Conservation (phyloP, 2,888 invertebrate genomes). For the Orthosia incerta region DNA sequence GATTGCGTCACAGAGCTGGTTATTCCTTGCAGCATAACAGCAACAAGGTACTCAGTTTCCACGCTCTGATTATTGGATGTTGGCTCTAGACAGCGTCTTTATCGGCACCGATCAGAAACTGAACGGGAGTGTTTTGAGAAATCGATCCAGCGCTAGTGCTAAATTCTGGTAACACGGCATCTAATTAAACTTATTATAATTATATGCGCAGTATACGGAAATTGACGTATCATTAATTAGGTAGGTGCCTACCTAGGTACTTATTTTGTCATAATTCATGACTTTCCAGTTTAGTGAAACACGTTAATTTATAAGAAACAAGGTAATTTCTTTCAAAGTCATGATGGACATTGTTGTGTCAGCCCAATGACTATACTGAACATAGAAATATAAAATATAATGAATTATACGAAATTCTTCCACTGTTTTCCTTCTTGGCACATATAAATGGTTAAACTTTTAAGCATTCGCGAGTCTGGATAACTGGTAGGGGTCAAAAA, state of each 20-base stretch:
- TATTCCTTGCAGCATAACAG: constrained; percentile 75
- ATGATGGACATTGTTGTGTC: neutral
- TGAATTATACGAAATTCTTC: neutral
- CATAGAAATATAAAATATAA: no score
- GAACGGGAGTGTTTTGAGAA: constrained; percentile 78
- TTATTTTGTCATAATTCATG: constrained; percentile 32
- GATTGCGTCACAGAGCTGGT: constrained; percentile 71
- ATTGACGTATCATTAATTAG: constrained; percentile 9
- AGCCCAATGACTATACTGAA: neutral
- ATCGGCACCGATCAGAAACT: constrained; percentile 88
- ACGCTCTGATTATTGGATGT: constrained; percentile 91
- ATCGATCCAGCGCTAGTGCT: constrained; percentile 68
- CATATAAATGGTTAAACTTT: neutral
- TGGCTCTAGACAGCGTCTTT: constrained; percentile 90
- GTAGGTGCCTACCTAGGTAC: neutral
- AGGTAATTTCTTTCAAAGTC: constrained; percentile 3
- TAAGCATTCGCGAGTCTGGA: constrained; percentile 8
- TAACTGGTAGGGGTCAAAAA: constrained; percentile 1
- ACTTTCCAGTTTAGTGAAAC: constrained; percentile 33
- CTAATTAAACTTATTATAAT: constrained; percentile 34
- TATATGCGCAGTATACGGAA: constrained; percentile 2
- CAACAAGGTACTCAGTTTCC: constrained; percentile 89
- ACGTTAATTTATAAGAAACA: constrained; percentile 9
- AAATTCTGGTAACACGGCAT: constrained; percentile 42
- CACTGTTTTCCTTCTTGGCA: constrained; percentile 1